Conservation (phyloP, 2,113 vertebrate species). For the Pardalotus punctatus region DNA sequence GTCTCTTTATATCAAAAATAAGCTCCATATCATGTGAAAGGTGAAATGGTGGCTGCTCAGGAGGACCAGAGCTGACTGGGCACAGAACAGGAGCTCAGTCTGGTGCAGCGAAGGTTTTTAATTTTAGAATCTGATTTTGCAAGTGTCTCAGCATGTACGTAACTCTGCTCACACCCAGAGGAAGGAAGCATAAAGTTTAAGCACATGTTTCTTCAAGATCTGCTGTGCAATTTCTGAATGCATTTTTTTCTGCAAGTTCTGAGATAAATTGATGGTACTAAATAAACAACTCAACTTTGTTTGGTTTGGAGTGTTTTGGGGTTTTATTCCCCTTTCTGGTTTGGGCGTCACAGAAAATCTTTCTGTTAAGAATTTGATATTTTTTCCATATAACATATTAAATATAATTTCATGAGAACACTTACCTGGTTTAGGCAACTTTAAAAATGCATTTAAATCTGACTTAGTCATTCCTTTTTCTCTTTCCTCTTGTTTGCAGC, state of each 20-base stretch:
- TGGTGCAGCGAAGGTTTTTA: not conserved
- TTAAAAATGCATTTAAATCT: not conserved
- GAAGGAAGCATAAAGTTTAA: slow-evolving; percentile 7
- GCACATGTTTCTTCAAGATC: not conserved
- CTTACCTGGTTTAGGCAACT: not conserved
- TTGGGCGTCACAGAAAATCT: not conserved
- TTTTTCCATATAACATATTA: not conserved
- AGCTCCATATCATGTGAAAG: not conserved
- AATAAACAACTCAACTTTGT: not conserved
- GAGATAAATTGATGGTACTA: not conserved
- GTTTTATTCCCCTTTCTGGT: not conserved
- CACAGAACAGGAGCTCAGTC: not conserved
- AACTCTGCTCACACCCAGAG: not conserved
- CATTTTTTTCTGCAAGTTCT: not conserved
- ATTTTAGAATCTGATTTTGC: not conserved
- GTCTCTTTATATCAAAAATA: not conserved
- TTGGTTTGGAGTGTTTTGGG: not conserved
- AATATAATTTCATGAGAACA: not conserved
- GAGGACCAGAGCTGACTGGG: not conserved
- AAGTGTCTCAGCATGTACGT: not conserved
- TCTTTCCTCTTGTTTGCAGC: not conserved
- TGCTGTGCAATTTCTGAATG: not conserved
- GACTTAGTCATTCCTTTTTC: not conserved
- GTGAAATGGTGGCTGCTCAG: not conserved
- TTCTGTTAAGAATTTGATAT: not conserved